phyloP scores from a whole-genome alignment of 2,888 invertebrate species.

The Drosophila histrio region DNA sequence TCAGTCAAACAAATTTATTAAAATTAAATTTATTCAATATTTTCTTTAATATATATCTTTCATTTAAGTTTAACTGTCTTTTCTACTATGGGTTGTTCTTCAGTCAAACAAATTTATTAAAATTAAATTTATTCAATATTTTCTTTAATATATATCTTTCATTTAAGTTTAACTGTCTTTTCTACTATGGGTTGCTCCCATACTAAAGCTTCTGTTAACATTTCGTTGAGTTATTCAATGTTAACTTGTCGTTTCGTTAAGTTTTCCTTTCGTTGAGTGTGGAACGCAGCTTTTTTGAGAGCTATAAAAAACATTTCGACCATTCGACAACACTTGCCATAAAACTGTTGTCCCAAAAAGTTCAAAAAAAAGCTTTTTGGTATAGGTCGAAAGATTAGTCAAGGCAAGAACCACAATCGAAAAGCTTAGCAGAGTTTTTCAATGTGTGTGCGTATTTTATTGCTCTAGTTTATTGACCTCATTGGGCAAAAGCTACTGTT shows the following conservation, averaged over 20 bases:
- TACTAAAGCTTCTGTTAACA: background rate
- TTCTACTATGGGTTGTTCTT: too few relatives aligned
- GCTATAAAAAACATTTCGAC: constrained; percentile 6
- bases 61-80: background rate
- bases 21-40: too few relatives aligned
- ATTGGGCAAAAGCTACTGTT: constrained; percentile 11
- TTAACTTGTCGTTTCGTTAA: too few relatives aligned
- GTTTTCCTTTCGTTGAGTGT: constrained; percentile 22
- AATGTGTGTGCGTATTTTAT: background rate
- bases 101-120: too few relatives aligned
- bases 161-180: background rate
- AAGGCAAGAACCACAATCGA: background rate
- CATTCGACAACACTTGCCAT: background rate
- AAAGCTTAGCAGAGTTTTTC: background rate
- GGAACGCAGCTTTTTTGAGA: constrained; percentile 14
- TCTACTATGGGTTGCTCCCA: background rate
- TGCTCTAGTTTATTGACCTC: constrained; percentile 52
- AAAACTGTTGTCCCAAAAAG: constrained; percentile 43
- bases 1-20: too few relatives aligned
- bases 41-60: too few relatives aligned
- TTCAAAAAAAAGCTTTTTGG: background rate
- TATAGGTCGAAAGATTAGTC: constrained; percentile 30
- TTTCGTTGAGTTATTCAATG: too few relatives aligned
- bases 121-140: too few relatives aligned
- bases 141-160: too few relatives aligned